Base-by-base conservation (phyloP, 2,113 vertebrate species). In the Ictalurus punctatus region DNA sequence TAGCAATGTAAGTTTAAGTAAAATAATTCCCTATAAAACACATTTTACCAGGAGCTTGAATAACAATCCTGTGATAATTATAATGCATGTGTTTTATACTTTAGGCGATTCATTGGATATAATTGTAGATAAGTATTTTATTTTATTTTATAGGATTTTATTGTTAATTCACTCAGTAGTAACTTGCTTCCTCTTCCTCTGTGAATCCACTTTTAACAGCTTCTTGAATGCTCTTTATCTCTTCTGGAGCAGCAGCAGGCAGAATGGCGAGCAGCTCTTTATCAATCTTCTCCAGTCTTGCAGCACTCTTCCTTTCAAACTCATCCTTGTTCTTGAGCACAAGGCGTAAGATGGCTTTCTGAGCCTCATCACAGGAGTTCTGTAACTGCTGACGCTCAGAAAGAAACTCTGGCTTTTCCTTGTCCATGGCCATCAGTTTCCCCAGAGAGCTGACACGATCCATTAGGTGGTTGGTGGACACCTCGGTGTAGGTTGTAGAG, bases 351-450 rank as follows among this genome's bases (percentile, higher is more conserved):
- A 84, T 84, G 21, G 19, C 59, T 63, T 65, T 44, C 37, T 44
- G 73, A 44, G 73, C 73, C 19, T 21, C 37, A 25, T 74, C 73
- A 44, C 73, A 94, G 56, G 40, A 74, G 17, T 27, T 83, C 25
- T 81, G 67, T 0, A 58, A 58, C 14, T 6, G 6, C 1, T 0
- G 7, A 25, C 90, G 78, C 52, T 93, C 86, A 0, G 0, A 3
- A 2, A 61, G 3, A 80, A 94, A 92, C 9, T 67, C 54, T 0
- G 90, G 86, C 0, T 90, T 65, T 4, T 34, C 61, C n/a, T 86
- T 63, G 59, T 93, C 91, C 91, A 93, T 63, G 81, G 92, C 92
- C 92, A 92, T 94, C 48, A 94, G 87, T 78, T 93, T 91, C 5
- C 92, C 90, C 34, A 94, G 87, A 59, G 86, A 92, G 87, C 92